phyloP scores from a whole-genome alignment of 92 coral and sea anemone species.

The Phymanthus crucifer region DNA sequence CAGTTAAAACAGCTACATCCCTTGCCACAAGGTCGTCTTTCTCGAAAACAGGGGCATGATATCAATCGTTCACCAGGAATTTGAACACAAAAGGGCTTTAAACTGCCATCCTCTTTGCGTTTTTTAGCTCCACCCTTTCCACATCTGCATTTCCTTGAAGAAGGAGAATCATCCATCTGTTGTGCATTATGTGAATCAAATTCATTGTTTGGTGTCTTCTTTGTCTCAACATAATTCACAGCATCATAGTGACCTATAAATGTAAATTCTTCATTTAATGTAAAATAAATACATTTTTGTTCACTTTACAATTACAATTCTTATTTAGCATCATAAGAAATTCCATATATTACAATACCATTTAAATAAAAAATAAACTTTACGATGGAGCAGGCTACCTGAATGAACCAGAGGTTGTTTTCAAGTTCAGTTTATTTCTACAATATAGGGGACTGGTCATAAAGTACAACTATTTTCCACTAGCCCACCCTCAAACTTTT shows the following conservation, averaged over 20 bases:
- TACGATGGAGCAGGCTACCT: no score
- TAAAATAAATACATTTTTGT: no score
- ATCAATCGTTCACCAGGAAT: neutral
- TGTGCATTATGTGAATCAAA: neutral
- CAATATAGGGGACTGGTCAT: no score
- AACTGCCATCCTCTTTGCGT: slow-evolving; percentile 19
- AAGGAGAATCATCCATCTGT: neutral
- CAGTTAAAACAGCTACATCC: neutral
- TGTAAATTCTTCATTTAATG: neutral
- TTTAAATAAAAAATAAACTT: no score
- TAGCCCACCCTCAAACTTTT: no score
- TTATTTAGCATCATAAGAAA: no score
- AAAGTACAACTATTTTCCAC: no score
- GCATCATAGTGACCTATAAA: slow-evolving; percentile 42
- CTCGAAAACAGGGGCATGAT: neutral
- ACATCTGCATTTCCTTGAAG: slow-evolving; percentile 9
- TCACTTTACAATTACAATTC: no score
- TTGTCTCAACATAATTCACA: slow-evolving; percentile 6
- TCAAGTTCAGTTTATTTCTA: no score
- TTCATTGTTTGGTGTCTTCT: neutral
- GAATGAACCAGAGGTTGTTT: no score
- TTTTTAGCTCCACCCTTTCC: slow-evolving; percentile 36
- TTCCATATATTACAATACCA: no score
- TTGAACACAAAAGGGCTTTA: no score
- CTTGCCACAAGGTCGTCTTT: neutral